Evolutionary conservation across 2,888 invertebrate genomes (phyloP).

Genomic region (Spicauda simplicius): DNA sequence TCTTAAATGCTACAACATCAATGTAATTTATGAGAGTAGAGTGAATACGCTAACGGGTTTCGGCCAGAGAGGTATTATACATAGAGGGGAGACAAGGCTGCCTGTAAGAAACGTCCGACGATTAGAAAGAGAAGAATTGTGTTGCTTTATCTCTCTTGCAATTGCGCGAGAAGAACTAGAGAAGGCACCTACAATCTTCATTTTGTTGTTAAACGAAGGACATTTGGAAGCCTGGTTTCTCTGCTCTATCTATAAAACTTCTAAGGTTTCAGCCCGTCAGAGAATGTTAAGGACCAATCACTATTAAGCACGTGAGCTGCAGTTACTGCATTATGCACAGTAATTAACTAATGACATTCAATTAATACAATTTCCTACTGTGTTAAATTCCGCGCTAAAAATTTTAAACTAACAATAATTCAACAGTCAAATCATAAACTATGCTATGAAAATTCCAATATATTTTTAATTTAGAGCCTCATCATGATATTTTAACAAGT

Average conservation of each 20-base stretch:
- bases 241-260: too few relatives aligned
- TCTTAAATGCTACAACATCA: conserved; percentile 15
- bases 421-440: conserved; percentile 14
- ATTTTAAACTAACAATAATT: conserved; percentile 21
- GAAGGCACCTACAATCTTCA: too few relatives aligned
- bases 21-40: conserved; percentile 7
- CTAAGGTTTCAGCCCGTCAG: not conserved
- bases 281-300: conserved; percentile 1
- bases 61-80: too few relatives aligned
- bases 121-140: too few relatives aligned
- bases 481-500: conserved; percentile 7
- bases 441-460: conserved; percentile 16
- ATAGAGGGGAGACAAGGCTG: too few relatives aligned
- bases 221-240: too few relatives aligned
- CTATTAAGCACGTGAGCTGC: conserved; percentile 9
- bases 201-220: too few relatives aligned
- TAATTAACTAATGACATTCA: conserved; percentile 14
- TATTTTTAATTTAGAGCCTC: conserved; percentile 17
- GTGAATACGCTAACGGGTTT: not conserved
- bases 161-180: too few relatives aligned
- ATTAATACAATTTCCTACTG: conserved; percentile 24
- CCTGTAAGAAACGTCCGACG: too few relatives aligned
- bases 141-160: too few relatives aligned
- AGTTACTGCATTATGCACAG: conserved; percentile 26
- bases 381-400: conserved; percentile 19